These are phyloP conservation scores for Caenorhabditis wallacei DNA, from an alignment of 2,888 invertebrate genomes.

Conservation along the genomic window DNA sequence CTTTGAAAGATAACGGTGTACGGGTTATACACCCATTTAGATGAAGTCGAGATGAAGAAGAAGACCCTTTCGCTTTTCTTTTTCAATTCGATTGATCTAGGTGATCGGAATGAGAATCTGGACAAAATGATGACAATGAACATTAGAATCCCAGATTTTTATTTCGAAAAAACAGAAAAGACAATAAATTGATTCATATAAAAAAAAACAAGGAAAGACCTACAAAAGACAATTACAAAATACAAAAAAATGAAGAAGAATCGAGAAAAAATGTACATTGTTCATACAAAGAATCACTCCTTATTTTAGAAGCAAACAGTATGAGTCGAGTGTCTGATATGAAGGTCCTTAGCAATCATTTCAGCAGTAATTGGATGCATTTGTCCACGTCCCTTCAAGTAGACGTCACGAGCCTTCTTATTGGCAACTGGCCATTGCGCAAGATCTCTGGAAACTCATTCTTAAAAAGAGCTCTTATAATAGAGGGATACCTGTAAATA, in stretches of 20 bases:
- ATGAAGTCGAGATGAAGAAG: neutral
- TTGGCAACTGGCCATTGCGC: constrained; percentile 70
- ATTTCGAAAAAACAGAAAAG: neutral
- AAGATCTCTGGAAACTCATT: constrained; percentile 68
- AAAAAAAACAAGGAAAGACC: constrained; percentile 27
- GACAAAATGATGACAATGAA: neutral
- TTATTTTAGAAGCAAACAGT: constrained; percentile 74
- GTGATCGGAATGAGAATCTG: neutral
- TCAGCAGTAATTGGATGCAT: constrained; percentile 79
- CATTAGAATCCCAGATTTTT: neutral
- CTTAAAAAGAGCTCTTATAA: neutral
- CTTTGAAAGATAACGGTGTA: constrained; percentile 59
- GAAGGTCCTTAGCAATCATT: constrained; percentile 77
- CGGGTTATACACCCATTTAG: constrained; percentile 20
- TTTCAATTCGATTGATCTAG: constrained; percentile 15
- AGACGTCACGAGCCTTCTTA: constrained; percentile 70
- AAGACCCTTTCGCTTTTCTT: neutral
- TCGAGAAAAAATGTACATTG: constrained; percentile 3
- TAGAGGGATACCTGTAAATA: constrained; percentile 86
- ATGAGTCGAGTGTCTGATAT: constrained; percentile 73
- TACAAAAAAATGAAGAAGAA: neutral
- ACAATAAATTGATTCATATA: constrained; percentile 9
- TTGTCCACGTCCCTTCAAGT: constrained; percentile 63
- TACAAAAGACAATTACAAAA: constrained; percentile 24
- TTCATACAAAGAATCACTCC: constrained; percentile 2